Conservation (phyloP, 2,888 invertebrate genomes). For the Iphiclides podalirius region DNA sequence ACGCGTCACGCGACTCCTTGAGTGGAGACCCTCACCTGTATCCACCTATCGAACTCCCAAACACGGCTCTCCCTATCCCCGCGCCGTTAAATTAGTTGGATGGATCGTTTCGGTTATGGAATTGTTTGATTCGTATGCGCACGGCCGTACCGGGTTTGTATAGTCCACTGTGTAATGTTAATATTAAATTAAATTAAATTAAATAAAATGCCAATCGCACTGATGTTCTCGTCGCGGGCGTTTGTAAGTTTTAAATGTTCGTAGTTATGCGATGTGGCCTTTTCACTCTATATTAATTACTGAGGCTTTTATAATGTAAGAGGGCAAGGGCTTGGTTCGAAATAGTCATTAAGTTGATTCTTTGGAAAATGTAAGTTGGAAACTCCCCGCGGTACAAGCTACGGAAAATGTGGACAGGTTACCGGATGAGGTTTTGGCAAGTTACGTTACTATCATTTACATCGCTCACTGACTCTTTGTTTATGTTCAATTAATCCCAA, state of each 20-base stretch:
- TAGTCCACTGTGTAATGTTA: conserved; percentile 32
- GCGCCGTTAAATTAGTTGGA: conserved; percentile 38
- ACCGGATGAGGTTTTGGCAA: no score
- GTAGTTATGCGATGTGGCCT: background rate
- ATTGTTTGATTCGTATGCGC: conserved; percentile 63
- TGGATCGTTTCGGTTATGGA: conserved; percentile 62
- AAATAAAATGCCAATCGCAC: background rate
- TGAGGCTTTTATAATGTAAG: background rate
- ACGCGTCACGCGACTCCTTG: conserved; percentile 16
- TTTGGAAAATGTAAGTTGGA: background rate
- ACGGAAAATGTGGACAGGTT: background rate
- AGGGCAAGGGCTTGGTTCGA: background rate
- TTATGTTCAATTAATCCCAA: no score
- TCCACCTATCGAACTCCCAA: background rate
- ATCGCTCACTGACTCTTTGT: no score
- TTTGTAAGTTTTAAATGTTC: background rate
- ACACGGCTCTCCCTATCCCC: background rate
- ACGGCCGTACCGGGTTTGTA: conserved; percentile 70
- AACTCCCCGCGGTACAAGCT: background rate
- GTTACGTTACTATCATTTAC: no score
- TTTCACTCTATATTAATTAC: background rate
- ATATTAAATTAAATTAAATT: background rate
- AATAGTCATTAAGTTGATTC: background rate
- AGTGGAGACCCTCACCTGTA: conserved; percentile 25
- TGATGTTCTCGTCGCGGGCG: no score